These are phyloP conservation scores for Lepidostoma basale DNA, from an alignment of 1,140 invertebrate genomes.

Conservation along the genomic window DNA sequence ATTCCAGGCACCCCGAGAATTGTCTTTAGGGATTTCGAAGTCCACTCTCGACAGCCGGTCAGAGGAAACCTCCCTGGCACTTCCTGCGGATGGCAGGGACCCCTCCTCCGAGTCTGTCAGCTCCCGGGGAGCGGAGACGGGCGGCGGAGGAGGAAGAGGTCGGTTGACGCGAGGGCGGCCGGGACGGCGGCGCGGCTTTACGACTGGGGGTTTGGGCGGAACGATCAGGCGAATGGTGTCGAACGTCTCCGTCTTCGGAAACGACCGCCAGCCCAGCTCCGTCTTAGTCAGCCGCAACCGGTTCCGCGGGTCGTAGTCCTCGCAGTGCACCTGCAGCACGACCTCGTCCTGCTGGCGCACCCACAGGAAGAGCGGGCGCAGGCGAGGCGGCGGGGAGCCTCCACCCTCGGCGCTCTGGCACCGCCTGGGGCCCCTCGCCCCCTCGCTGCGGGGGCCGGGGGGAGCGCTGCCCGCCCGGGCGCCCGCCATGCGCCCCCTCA, in stretches of 20 bases:
- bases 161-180: not conserved
- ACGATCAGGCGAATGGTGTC: conserved; percentile 66
- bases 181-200: conserved; percentile 11
- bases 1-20: conserved; percentile 45
- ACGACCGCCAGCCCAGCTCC: conserved; percentile 78
- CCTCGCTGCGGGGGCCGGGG: conserved; percentile 42
- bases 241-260: conserved; percentile 74
- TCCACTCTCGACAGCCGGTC: not conserved
- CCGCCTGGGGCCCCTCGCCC: conserved; percentile 36
- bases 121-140: conserved; percentile 42
- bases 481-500: conserved; percentile 28
- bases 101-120: conserved; percentile 40
- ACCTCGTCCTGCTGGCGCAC: conserved; percentile 76
- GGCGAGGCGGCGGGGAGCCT: conserved; percentile 58
- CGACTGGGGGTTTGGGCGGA: conserved; percentile 49
- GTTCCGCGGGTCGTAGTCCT: conserved; percentile 84
- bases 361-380: conserved; percentile 83
- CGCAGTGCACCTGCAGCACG: conserved; percentile 81
- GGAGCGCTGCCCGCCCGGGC: conserved; percentile 47
- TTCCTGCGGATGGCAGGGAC: conserved; percentile 2
- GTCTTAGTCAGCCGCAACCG: conserved; percentile 80
- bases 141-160: not conserved
- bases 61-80: not conserved
- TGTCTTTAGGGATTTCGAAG: conserved; percentile 1
- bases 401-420: conserved; percentile 44